Percentiles rank a stretch among this genome's conserved stretches.
phyloP scores from a whole-genome alignment of 2,113 vertebrate genomes.

The Lamprologus sp. region DNA sequence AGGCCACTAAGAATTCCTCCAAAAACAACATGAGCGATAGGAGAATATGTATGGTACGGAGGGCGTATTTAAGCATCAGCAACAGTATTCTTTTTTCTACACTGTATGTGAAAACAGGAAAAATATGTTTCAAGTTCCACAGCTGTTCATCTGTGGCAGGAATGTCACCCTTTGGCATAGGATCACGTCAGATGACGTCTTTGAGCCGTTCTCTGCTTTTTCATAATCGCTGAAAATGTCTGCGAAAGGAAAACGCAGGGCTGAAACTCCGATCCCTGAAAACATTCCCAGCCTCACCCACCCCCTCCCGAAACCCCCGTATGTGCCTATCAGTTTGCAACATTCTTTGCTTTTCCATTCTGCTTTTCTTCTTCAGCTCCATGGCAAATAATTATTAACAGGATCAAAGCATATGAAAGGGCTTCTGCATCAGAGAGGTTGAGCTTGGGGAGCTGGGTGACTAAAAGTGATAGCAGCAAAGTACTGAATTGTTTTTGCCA shows the following conservation, averaged over 20 bases:
- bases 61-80: neutral
- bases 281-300: neutral
- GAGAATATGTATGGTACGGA: neutral
- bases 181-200: neutral
- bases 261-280: conserved; percentile 1
- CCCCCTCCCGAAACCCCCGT: neutral
- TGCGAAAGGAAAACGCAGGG: neutral
- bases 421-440: conserved; percentile 7
- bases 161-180: neutral
- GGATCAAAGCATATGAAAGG: conserved; percentile 52
- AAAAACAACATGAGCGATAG: neutral
- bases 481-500: conserved; percentile 10
- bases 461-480: conserved; percentile 34
- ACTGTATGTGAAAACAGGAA: neutral
- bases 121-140: neutral
- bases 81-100: neutral
- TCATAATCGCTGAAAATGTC: neutral
- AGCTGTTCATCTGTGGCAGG: neutral
- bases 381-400: conserved; percentile 45
- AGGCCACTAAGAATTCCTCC: neutral
- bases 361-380: conserved; percentile 28
- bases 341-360: conserved; percentile 22
- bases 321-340: conserved; percentile 19
- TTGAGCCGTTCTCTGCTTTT: neutral
- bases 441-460: conserved; percentile 44